Conservation (phyloP, 2,113 vertebrate species). For the Labeo catla region DNA sequence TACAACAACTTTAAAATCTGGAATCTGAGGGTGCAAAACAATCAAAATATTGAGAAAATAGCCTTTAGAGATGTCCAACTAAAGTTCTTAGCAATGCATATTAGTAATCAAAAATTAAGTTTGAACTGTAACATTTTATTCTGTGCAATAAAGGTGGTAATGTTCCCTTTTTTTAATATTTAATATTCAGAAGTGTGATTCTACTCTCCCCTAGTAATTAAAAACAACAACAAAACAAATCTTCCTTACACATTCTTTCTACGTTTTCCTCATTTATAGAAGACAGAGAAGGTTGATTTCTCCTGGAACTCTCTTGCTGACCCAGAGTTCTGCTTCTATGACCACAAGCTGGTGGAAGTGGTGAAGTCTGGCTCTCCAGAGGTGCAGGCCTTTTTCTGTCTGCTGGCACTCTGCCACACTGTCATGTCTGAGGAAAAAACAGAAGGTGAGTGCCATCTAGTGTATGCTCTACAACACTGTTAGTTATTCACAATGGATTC, state of each 20-base stretch:
- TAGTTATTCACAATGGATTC: neutral
- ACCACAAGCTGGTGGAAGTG: constrained; percentile 82
- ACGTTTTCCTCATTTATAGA: constrained; percentile 69
- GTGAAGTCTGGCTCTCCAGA: constrained; percentile 74
- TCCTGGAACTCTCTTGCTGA: constrained; percentile 87
- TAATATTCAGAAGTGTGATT: too few relatives aligned
- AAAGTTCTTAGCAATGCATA: too few relatives aligned
- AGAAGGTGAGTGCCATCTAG: constrained; percentile 76
- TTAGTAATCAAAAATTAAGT: too few relatives aligned
- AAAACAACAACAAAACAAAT: too few relatives aligned
- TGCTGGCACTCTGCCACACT: constrained; percentile 91
- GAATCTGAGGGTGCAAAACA: too few relatives aligned
- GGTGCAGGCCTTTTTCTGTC: constrained; percentile 84
- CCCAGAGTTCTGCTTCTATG: constrained; percentile 89
- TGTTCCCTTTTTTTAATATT: too few relatives aligned
- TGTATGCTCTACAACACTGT: neutral
- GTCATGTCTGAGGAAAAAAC: constrained; percentile 93
- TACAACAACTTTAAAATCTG: too few relatives aligned
- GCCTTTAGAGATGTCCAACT: too few relatives aligned
- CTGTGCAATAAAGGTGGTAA: too few relatives aligned
- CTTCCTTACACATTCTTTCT: neutral
- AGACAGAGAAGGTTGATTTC: constrained; percentile 84
- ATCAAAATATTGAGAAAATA: too few relatives aligned
- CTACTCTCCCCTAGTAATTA: neutral
- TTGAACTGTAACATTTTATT: too few relatives aligned